A percentile compares a stretch with the other conserved stretches of the same genome.
Conservation (phyloP, 2,113 vertebrate species). For the Illadopsis cleaveri region DNA sequence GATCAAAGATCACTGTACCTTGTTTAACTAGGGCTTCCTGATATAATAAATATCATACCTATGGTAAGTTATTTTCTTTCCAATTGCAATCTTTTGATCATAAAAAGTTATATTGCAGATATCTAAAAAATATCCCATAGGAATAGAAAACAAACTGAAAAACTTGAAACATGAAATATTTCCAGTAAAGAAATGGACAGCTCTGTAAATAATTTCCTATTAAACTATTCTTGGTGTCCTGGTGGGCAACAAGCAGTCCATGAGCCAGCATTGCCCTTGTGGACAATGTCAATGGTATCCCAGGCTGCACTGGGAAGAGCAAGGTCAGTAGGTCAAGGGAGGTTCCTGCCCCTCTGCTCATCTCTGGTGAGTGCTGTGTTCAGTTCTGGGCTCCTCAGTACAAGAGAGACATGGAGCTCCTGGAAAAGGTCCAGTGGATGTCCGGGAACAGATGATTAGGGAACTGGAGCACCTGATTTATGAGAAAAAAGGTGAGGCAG, state of each 20-base stretch:
- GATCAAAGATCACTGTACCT: not conserved
- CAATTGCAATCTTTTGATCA: not conserved
- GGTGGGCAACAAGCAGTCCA: not conserved
- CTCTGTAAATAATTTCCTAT: not conserved
- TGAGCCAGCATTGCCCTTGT: not conserved
- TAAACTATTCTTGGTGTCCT: not conserved
- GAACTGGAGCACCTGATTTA: not conserved
- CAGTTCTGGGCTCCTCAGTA: not conserved
- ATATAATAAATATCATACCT: not conserved
- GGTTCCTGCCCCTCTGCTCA: not conserved
- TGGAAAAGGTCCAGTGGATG: not conserved
- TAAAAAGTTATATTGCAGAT: not conserved
- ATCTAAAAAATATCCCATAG: not conserved
- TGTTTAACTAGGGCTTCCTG: not conserved
- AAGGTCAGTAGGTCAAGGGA: not conserved
- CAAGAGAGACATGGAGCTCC: not conserved
- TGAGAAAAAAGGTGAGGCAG: not conserved
- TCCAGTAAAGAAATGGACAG: not conserved
- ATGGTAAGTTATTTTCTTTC: not conserved
- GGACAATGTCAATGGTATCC: too few species aligned
- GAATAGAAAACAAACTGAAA: not conserved
- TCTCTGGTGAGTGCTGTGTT: not conserved
- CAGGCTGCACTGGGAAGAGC: not conserved
- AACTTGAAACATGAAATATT: not conserved
- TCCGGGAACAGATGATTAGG: not conserved